Evolutionary conservation across 2,113 vertebrate species (phyloP), one percentile per base, ranked within the genome.

Genomic region (Excalfactoria chinensis): DNA sequence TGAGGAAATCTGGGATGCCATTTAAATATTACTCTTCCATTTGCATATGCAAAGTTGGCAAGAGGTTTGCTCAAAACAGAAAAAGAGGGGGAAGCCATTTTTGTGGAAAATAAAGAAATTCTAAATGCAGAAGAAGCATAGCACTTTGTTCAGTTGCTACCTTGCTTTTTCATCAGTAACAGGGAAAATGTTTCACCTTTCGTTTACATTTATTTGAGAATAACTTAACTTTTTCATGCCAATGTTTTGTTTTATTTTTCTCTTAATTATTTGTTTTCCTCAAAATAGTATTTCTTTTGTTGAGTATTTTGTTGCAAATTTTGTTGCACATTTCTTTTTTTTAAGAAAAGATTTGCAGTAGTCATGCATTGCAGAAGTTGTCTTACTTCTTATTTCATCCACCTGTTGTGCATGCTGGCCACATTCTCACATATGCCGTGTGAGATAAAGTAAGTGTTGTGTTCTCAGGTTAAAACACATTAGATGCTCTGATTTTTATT

Each of bases 351-450:
- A 11, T 87, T 44, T 74, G 35, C 35, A 75, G 9, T 34, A 64
- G 14, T 63, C 51, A 8, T 32, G 6, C 56, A 23, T 78, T 91
- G 48, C 17, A 60, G 43, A 17, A 66, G 22, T 59, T 78, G 11
- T 55, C 14, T 46, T 74, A 37, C 19, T 63, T 66, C 12, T 6
- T 86, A 28, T 44, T 86, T 69, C 23, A 70, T 63, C 30, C 7
- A 32, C 9, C 26, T 76, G 20, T 66, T 69, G 17, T 43, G 7
- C 0, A 0, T 62, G 6, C 48, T 12, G 83, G 55, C 21, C 44
- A 8, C 43, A 37, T 78, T 14, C 6, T 56, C 5, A 37, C 7
- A 16, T 13, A 20, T 22, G 43, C 5, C 53, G 9, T 63, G 25
- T 1, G 2, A n/a, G 20, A 22, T 79, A 74, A 35, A 35, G 19